These are phyloP conservation scores for Phyllotreta cruciferae DNA, from an alignment of 2,888 invertebrate genomes.

Conservation along the genomic window DNA sequence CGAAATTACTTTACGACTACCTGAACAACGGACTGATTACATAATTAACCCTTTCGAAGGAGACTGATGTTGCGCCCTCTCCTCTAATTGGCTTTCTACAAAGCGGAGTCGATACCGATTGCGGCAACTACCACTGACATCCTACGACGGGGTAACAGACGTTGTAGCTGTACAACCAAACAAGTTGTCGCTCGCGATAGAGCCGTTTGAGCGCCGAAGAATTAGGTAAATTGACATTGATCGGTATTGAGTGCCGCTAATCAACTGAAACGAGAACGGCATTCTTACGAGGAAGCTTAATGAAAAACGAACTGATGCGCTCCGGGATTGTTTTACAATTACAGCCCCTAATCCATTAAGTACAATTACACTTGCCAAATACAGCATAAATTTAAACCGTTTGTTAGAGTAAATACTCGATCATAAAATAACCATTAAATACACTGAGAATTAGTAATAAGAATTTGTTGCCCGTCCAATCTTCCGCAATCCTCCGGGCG, in stretches of 20 bases:
- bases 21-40: conserved; percentile 26
- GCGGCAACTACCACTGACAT: conserved; percentile 21
- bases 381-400: too few species aligned
- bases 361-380: too few species aligned
- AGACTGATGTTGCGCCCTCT: conserved; percentile 10
- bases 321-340: too few species aligned
- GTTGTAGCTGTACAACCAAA: conserved; percentile 8
- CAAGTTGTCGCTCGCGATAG: conserved; percentile 7
- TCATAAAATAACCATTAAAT: too few species aligned
- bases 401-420: too few species aligned
- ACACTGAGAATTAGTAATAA: too few species aligned
- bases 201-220: conserved; percentile 13
- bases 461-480: too few species aligned
- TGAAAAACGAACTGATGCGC: too few species aligned
- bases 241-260: conserved; percentile 5
- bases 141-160: conserved; percentile 6
- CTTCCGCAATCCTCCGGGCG: too few species aligned
- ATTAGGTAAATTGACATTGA: conserved; percentile 10
- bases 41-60: conserved; percentile 26
- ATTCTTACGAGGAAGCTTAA: too few species aligned
- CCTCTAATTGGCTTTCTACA: conserved; percentile 17
- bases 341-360: too few species aligned
- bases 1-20: conserved; percentile 24
- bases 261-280: too few species aligned
- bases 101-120: conserved; percentile 21